Base-by-base conservation (phyloP, 2,888 invertebrate species). In the Octodonta nipae region DNA sequence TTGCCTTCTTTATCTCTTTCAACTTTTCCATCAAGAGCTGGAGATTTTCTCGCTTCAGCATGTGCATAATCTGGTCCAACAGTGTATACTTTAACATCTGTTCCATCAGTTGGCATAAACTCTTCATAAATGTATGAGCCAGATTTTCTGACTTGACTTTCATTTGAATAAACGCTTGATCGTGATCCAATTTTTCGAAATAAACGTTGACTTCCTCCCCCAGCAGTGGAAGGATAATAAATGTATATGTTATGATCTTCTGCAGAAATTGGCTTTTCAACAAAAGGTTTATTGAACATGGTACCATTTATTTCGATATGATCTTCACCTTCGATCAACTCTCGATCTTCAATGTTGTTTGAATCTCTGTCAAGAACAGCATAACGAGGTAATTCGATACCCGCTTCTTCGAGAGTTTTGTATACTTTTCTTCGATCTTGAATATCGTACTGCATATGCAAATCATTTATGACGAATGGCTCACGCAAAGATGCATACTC, bases 171-270 rank as follows among this genome's bases (percentile, higher is more conserved):
- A 36, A 96, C 93, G 64, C 95, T 96, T 65, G 93, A 95, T 35
- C 96, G 76, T n/a, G n/a, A n/a, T 28, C 38, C 41, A 64, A 88
- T 91, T 75, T 99, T 99, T 61, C 98, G 75, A 65, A 99, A 99
- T 22, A 99, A 70, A 44, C 95, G 71, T 58, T 98, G 98, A 56
- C 91, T 91, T 10, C 98, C 98, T 4, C 96, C 98, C 14, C 89
- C 98, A 2, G 96, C 98, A 2, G 91, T 89, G 8, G 92, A 89
- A 1, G 98, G 98, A 65, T 96, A 99, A 63, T 99, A 99, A 50
- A 99, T 98, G 60, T 95, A 95, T 57, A 98, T 93, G 61, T 99
- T 98, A 61, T 99, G 98, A 66, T 99, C 96, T 64, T 99, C 98
- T 0, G 98, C 98, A 13, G 92, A 92, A 5, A 99, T 88, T 0